Evolutionary conservation across 2,797 vertebrate species (phyloP).

Genomic region (Rhynchonycteris naso): DNA sequence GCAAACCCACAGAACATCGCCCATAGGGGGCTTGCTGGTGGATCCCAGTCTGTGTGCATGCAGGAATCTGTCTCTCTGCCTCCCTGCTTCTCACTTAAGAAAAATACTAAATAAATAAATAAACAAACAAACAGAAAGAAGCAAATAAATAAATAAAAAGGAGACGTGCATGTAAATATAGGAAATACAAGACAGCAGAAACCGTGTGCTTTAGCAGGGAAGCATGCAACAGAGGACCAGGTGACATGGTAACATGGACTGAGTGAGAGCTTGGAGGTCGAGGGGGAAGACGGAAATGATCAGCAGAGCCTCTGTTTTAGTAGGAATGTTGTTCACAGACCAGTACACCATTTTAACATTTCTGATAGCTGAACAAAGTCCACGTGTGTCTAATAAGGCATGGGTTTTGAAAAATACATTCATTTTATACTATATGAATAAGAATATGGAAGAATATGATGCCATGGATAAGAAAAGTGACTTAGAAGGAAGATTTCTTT

Average conservation of each 20-base stretch:
- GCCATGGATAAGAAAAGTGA: not conserved
- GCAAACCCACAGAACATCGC: no score
- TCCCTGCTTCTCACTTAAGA: no score
- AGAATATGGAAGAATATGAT: not conserved
- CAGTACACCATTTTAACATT: not conserved
- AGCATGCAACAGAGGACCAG: not conserved
- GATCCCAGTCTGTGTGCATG: no score
- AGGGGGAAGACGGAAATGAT: not conserved
- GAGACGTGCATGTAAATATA: not conserved
- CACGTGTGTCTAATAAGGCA: not conserved
- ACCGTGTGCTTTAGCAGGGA: not conserved
- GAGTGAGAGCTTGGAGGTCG: not conserved
- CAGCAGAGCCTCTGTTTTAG: not conserved
- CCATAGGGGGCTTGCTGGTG: no score
- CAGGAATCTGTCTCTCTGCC: no score
- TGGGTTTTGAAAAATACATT: conserved; percentile 15
- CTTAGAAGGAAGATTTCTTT: not conserved
- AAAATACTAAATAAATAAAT: no score
- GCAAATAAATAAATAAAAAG: no score
- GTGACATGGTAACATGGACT: not conserved
- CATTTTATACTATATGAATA: not conserved
- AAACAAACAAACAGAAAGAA: no score
- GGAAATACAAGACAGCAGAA: not conserved
- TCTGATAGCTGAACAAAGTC: not conserved
- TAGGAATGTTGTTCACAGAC: not conserved